Conservation (phyloP, 2,888 invertebrate genomes). For the Thymelicus sylvestris region DNA sequence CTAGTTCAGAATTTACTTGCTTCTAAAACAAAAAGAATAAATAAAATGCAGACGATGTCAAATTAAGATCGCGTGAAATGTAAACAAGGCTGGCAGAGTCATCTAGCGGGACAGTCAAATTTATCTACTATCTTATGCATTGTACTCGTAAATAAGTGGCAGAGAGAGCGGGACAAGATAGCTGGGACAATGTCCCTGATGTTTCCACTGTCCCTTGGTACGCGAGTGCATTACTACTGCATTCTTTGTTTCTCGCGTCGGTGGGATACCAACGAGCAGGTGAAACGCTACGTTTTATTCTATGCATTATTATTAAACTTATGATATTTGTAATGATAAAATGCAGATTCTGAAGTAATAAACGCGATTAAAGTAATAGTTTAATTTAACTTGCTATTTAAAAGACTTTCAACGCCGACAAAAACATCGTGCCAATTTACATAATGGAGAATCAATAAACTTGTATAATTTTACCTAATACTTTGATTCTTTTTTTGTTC, state of each 20-base stretch:
- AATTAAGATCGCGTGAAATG: slow-evolving; percentile 35
- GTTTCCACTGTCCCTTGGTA: slow-evolving; percentile 62
- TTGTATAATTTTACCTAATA: no score
- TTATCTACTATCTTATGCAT: slow-evolving; percentile 65
- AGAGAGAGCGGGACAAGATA: slow-evolving; percentile 75
- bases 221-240: slow-evolving; percentile 66
- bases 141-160: slow-evolving; percentile 68
- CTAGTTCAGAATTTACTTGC: slow-evolving; percentile 20
- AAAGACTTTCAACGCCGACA: no score
- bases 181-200: slow-evolving; percentile 64
- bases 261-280: slow-evolving; percentile 50
- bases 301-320: no score
- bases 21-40: slow-evolving; percentile 20
- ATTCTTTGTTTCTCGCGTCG: slow-evolving; percentile 70
- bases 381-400: no score
- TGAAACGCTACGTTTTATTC: slow-evolving; percentile 43
- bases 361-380: no score
- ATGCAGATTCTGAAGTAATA: no score
- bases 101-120: slow-evolving; percentile 53
- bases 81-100: slow-evolving; percentile 40
- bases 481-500: no score
- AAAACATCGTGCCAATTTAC: no score
- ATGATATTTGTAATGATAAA: no score
- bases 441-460: no score
- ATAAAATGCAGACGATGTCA: slow-evolving; percentile 32